Conservation (phyloP, 2,888 invertebrate genomes). For the Microctonus aethiopoides region DNA sequence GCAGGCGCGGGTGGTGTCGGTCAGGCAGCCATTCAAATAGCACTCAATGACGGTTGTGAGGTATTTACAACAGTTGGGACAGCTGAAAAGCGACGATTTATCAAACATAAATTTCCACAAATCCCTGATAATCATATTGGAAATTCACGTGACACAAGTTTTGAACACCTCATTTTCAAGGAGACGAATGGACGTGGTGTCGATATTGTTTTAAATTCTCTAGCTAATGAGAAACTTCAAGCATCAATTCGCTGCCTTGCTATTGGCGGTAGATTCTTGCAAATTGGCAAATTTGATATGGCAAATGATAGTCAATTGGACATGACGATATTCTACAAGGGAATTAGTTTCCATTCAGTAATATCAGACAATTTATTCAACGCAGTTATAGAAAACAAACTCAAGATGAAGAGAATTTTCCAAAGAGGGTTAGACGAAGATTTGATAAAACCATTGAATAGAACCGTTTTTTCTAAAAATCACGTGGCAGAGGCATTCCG, state of each 20-base stretch:
- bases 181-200: conserved; percentile 89
- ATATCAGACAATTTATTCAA: conserved; percentile 78
- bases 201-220: conserved; percentile 90
- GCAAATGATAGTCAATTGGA: conserved; percentile 74
- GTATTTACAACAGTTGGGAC: conserved; percentile 74
- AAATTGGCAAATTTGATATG: conserved; percentile 89
- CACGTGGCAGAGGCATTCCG: conserved; percentile 81
- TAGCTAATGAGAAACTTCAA: conserved; percentile 90
- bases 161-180: conserved; percentile 85
- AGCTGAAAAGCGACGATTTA: conserved; percentile 70
- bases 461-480: conserved; percentile 73
- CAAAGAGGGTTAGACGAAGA: conserved; percentile 76
- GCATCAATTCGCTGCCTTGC: conserved; percentile 76
- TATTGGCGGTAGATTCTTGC: conserved; percentile 77
- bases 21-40: conserved; percentile 76
- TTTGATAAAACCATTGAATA: conserved; percentile 76
- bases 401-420: conserved; percentile 70
- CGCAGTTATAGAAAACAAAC: conserved; percentile 68
- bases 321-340: conserved; percentile 77
- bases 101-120: conserved; percentile 70
- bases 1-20: conserved; percentile 72
- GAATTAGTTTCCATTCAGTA: conserved; percentile 82
- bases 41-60: conserved; percentile 71
- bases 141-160: conserved; percentile 86
- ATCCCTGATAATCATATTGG: conserved; percentile 73